These are phyloP conservation scores for Drosophila paracracens DNA, from an alignment of 2,888 invertebrate genomes.

Conservation along the genomic window DNA sequence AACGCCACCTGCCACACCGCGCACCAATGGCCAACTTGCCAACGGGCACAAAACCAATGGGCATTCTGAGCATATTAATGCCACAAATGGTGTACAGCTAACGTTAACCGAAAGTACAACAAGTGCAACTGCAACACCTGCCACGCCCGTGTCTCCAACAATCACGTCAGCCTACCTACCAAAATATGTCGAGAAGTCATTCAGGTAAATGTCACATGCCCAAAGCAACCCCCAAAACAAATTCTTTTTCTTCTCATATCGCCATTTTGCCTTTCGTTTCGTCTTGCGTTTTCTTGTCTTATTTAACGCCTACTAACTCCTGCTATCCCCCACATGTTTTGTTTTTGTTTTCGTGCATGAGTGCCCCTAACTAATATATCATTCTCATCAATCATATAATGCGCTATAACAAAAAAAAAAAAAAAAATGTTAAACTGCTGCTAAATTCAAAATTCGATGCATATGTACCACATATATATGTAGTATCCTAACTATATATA, in stretches of 20 bases:
- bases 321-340: slow-evolving; percentile 20
- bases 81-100: slow-evolving; percentile 42
- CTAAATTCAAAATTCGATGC: slow-evolving; percentile 51
- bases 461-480: slow-evolving; percentile 26
- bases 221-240: neutral
- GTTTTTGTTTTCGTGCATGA: slow-evolving; percentile 36
- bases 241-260: slow-evolving; percentile 16
- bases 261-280: slow-evolving; percentile 22
- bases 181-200: slow-evolving; percentile 85
- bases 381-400: slow-evolving; percentile 17
- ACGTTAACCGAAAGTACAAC: slow-evolving; percentile 17
- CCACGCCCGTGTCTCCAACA: slow-evolving; percentile 23
- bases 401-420: slow-evolving; percentile 14
- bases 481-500: slow-evolving; percentile 5
- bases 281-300: slow-evolving; percentile 1
- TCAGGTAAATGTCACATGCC: slow-evolving; percentile 83
- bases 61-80: slow-evolving; percentile 14
- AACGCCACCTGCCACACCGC: slow-evolving; percentile 48
- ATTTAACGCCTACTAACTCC: slow-evolving; percentile 1
- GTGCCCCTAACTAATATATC: slow-evolving; percentile 25
- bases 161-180: slow-evolving; percentile 78
- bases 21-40: slow-evolving; percentile 42
- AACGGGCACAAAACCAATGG: slow-evolving; percentile 45
- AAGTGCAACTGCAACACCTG: slow-evolving; percentile 22
- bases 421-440: slow-evolving; percentile 9